A percentile compares a stretch with the other conserved stretches of the same genome.
Evolutionary conservation across 2,797 vertebrate genomes (phyloP).

Genomic region (Smutsia temminckii): DNA sequence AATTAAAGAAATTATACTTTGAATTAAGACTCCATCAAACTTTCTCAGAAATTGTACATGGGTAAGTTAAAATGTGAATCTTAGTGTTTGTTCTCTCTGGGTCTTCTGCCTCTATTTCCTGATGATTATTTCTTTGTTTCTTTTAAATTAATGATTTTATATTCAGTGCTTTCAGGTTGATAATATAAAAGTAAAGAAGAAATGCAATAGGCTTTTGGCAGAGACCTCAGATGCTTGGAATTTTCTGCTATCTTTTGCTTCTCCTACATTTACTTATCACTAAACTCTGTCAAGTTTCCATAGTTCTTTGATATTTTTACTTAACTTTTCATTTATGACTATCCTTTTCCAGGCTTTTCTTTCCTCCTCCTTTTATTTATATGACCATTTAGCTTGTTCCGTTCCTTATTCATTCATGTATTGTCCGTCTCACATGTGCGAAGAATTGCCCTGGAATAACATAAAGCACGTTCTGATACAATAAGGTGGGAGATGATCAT

Average conservation of each 20-base stretch:
- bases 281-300: not conserved
- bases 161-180: not conserved
- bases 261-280: not conserved
- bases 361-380: not conserved
- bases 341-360: not conserved
- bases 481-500: not conserved
- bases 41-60: not conserved
- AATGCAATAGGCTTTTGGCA: not conserved
- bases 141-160: not conserved
- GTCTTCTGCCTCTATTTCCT: not conserved
- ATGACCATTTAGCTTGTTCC: not conserved
- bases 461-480: not conserved
- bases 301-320: not conserved
- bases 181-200: not conserved
- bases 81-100: not conserved
- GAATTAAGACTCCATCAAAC: constrained; percentile 2
- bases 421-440: not conserved
- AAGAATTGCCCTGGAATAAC: not conserved
- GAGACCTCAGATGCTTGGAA: not conserved
- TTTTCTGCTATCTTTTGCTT: not conserved
- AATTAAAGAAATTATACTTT: constrained; percentile 22
- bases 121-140: not conserved
- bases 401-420: not conserved
- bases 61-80: not conserved
- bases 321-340: not conserved